These are phyloP conservation scores for Liposcelis brunnea DNA, from an alignment of 2,888 invertebrate species.

Conservation along the genomic window DNA sequence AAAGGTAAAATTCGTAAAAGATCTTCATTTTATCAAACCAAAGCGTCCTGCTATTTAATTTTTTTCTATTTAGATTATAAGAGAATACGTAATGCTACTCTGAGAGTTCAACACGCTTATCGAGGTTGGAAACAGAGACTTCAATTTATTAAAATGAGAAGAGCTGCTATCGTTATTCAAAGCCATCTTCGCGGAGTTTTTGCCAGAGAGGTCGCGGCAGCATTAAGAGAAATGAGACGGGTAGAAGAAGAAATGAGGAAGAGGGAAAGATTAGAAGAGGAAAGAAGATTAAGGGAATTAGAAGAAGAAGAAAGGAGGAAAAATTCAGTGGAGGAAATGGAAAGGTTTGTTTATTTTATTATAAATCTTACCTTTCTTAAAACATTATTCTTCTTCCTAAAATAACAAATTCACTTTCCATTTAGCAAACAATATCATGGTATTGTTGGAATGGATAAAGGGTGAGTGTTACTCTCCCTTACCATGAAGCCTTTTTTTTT, in stretches of 20 bases:
- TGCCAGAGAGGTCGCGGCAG: conserved; percentile 74
- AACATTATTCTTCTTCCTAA: conserved; percentile 1
- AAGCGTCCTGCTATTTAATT: conserved; percentile 1
- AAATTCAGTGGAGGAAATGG: conserved; percentile 31
- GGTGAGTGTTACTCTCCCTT: conserved; percentile 26
- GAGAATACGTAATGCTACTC: conserved; percentile 44
- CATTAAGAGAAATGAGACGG: conserved; percentile 68
- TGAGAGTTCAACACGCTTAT: conserved; percentile 58
- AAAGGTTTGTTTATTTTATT: conserved; percentile 7
- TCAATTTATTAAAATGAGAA: conserved; percentile 57
- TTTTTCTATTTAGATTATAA: conserved; percentile 35
- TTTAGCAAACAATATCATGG: conserved; percentile 33
- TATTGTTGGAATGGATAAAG: conserved; percentile 32
- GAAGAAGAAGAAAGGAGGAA: conserved; percentile 23
- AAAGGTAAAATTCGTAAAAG: conserved; percentile 31
- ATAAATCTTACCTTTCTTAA: not conserved
- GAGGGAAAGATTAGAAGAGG: conserved; percentile 54
- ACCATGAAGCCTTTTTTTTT: not conserved
- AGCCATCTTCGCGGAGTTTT: conserved; percentile 75
- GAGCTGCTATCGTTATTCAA: conserved; percentile 74
- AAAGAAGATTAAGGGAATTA: conserved; percentile 32
- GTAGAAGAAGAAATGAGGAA: conserved; percentile 76
- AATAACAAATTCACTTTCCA: not conserved
- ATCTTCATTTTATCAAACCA: too few species aligned
- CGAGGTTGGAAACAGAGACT: conserved; percentile 72